Base-by-base conservation (phyloP, 2,888 invertebrate genomes). In the Drosophila limbata region DNA sequence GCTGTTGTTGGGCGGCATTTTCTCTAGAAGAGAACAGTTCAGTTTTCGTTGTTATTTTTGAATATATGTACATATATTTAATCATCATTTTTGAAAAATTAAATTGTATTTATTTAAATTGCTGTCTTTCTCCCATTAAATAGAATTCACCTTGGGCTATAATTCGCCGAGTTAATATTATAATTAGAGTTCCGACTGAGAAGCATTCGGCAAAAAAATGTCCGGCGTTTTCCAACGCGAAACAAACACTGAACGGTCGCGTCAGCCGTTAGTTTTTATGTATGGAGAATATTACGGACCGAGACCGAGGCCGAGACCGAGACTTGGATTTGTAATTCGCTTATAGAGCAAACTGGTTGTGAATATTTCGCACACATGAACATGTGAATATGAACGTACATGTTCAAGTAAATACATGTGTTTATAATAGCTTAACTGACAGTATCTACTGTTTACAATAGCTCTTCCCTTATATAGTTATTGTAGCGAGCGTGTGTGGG, bases 221-320 rank as follows among this genome's bases (percentile, higher is more conserved):
- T 63, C 73, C 63, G 67, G 15, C 62, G 33, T 51, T 33, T 21
- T 70, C 55, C 39, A 70, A 47, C 13, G 62, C 44, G 13, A 15
- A 55, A 35, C 55, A 44, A 44, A 68, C 50, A 79, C 73, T 81
- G 73, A 69, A 25, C 31, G 52, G 25, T 62, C 37, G 57, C n/a
- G 10, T 10, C 37, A 37, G 59, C n/a, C 13, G 31, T 37, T 21
- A 37, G 13, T 59, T 57, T 53, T 42, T 50, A 45, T 50, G 57
- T 55, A 60, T 17, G 19, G 28, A n/a, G n/a, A 59, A 40, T 42
- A 31, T 15, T 51, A 60, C 31, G 31, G 25, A 45, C 35, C 40
- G 44, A 45, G 52, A 15, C 55, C n/a, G n/a, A n/a, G n/a, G n/a
- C 21, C 21, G 25, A 25, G 25, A 45, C 35, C 40, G 44, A 45